Evolutionary conservation across 2,797 vertebrate genomes (phyloP).

Genomic region (Phalanger gymnotis): DNA sequence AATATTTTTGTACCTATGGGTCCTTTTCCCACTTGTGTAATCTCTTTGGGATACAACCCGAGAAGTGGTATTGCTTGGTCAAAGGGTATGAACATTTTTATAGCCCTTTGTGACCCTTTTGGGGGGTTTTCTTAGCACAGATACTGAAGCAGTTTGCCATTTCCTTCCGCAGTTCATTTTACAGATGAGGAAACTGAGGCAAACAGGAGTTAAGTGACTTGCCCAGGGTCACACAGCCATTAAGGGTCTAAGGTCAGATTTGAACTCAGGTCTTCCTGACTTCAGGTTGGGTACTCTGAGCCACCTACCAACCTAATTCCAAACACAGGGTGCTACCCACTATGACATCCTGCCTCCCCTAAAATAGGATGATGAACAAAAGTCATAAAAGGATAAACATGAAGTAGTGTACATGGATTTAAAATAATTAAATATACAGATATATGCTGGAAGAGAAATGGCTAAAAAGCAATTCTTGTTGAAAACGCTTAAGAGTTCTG

Average conservation of each 20-base stretch:
- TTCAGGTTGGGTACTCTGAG: neutral
- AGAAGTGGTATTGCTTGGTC: too few species aligned
- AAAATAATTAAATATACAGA: neutral
- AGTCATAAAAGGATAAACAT: neutral
- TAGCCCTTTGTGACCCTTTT: neutral
- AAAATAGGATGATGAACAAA: neutral
- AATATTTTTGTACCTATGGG: too few species aligned
- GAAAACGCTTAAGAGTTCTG: neutral
- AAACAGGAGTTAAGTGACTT: neutral
- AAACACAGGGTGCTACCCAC: neutral
- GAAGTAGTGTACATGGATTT: neutral
- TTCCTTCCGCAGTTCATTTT: neutral
- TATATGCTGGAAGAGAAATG: neutral
- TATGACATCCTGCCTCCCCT: neutral
- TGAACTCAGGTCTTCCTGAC: neutral
- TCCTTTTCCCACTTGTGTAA: too few species aligned
- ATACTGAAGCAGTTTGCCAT: too few species aligned
- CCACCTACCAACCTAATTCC: neutral
- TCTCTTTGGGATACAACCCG: too few species aligned
- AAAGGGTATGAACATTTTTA: too few species aligned
- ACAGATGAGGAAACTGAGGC: neutral
- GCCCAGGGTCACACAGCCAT: neutral
- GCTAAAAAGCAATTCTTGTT: neutral
- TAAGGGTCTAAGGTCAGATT: neutral
- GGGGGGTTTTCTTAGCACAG: too few species aligned